Conservation (phyloP, 2,888 invertebrate species). For the Spicauda simplicius region DNA sequence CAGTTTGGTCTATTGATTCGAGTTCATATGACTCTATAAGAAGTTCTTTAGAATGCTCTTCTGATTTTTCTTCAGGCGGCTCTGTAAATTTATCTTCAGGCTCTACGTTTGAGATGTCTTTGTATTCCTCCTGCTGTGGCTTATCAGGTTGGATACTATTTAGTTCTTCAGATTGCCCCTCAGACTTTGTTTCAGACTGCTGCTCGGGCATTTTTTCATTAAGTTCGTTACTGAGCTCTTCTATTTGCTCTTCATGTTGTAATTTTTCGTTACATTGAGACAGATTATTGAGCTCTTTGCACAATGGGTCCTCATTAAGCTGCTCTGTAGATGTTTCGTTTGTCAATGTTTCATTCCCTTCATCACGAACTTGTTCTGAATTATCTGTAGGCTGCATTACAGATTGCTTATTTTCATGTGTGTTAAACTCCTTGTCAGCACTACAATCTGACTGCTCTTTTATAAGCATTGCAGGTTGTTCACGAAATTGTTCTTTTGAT, state of each 20-base stretch:
- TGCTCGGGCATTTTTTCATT: background rate
- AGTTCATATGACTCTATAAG: no score
- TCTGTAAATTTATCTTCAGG: background rate
- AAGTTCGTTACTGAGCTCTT: no score
- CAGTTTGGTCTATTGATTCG: no score
- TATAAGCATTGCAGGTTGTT: background rate
- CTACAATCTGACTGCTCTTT: background rate
- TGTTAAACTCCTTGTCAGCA: background rate
- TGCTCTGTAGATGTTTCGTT: background rate
- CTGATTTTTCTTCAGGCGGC: background rate
- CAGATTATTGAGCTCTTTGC: background rate
- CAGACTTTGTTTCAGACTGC: background rate
- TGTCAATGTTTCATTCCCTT: background rate
- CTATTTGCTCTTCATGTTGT: background rate
- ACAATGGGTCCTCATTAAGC: background rate
- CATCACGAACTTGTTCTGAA: background rate
- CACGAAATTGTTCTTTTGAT: background rate
- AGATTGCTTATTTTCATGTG: background rate
- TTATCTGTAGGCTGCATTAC: background rate
- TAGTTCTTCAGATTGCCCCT: background rate
- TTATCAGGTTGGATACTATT: background rate
- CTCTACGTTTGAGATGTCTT: background rate
- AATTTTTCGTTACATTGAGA: background rate
- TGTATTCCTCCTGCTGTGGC: background rate
- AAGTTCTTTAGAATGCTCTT: background rate